Percentiles rank a stretch among this genome's conserved stretches.
These are phyloP conservation scores for Eospalax fontanierii DNA, from an alignment of 2,797 vertebrate species.

Conservation along the genomic window DNA sequence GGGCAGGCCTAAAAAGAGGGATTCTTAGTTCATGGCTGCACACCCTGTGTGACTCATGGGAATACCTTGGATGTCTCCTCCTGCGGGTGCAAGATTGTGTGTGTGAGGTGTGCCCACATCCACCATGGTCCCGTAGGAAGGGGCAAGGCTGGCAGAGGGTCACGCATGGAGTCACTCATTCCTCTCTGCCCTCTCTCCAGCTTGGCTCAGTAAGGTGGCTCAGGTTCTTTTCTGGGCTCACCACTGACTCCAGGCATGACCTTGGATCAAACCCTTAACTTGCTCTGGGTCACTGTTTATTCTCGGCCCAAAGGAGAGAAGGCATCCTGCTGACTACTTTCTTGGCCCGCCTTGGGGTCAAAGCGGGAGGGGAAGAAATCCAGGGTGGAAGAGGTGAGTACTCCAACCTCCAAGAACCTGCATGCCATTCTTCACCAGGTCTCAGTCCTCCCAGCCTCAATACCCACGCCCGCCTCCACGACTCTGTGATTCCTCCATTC, in stretches of 20 bases:
- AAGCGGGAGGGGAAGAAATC: constrained; percentile 16
- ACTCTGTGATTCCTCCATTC: constrained; percentile 55
- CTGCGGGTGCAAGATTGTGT: not conserved
- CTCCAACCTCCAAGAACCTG: constrained; percentile 51
- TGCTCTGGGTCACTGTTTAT: constrained; percentile 43
- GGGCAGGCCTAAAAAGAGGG: not conserved
- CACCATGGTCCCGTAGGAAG: not conserved
- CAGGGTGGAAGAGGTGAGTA: not conserved
- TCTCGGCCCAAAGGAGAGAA: constrained; percentile 6
- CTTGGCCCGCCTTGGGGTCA: not conserved
- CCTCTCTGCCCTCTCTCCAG: constrained; percentile 4
- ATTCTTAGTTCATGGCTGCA: not conserved
- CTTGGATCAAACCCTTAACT: constrained; percentile 77
- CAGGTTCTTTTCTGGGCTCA: constrained; percentile 54
- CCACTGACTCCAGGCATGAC: constrained; percentile 72
- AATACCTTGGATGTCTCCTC: not conserved
- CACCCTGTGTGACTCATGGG: not conserved
- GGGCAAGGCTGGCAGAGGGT: not conserved
- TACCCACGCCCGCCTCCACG: constrained; percentile 61
- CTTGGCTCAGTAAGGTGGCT: not conserved
- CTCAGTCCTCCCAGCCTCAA: constrained; percentile 40
- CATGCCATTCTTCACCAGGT: constrained; percentile 20
- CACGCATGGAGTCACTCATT: not conserved
- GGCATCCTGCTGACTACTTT: constrained; percentile 19
- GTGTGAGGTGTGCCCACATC: not conserved